Base-by-base conservation (phyloP, 2,797 vertebrate species). In the Cercopithecus hamlyni region DNA sequence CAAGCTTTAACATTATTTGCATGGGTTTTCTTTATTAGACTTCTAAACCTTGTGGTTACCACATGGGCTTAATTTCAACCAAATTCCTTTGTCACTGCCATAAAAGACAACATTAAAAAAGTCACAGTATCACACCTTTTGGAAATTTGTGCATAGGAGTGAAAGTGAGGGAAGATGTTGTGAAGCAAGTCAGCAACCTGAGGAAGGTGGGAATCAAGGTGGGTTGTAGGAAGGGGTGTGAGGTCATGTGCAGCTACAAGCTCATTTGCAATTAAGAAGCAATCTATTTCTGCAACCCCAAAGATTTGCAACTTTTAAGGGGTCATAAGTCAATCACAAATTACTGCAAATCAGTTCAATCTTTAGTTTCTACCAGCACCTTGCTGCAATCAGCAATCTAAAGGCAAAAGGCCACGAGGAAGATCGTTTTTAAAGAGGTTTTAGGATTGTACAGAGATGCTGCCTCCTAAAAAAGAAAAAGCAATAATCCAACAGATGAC, bases 11-110 rank as follows among this genome's bases (percentile, higher is more conserved):
- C 57, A 94, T 20, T 79, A 86, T 72, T 57, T 77, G 39, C n/a
- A 45, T 14, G 58, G 26, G 41, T 88, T 96, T 92, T 96, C 88
- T 92, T 85, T 84, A 75, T 88, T 75, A 75, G 72, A 73, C 83
- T 83, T 95, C 55, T 79, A 76, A 88, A 81, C 27, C 30, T 80
- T 67, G 70, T 77, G 76, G 64, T 86, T 97, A 90, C 52, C 58
- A 57, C 73, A 57, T 13, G 30, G 36, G 41, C 43, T 95, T 92
- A 88, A 83, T 82, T 97, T 94, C 79, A 94, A 85, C 33, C 41
- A n/a, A 94, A 83, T 72, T 86, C 20, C 84, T 85, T 55, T 77
- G 73, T 58, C 39, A 27, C 2, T 67, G 55, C 50, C 61, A 77
- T 81, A 72, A 83, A 67, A 92, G 57, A 88, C 5, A 43, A 58